Percentiles rank a stretch among this genome's conserved stretches.
phyloP scores from a whole-genome alignment of 2,797 vertebrate species.

The Astyanax mexicanus region DNA sequence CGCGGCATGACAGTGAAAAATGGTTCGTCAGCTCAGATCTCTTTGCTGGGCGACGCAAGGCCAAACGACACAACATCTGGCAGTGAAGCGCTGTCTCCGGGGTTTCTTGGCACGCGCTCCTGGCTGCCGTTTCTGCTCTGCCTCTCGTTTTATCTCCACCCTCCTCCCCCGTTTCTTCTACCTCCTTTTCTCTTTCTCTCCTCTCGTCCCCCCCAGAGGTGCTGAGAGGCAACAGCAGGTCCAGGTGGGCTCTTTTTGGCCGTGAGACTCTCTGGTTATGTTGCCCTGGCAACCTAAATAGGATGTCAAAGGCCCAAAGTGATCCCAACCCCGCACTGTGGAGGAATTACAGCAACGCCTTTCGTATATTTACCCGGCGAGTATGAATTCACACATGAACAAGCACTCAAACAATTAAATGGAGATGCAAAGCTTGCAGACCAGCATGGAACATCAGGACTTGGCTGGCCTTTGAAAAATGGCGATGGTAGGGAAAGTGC shows the following conservation, averaged over 20 bases:
- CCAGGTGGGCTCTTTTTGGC: constrained; percentile 46
- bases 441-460: constrained; percentile 1
- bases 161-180: constrained; percentile 31
- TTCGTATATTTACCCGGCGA: neutral
- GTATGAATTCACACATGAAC: constrained; percentile 9
- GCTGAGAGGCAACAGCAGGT: constrained; percentile 45
- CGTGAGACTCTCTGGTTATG: constrained; percentile 11
- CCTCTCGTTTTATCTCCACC: constrained; percentile 50
- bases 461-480: constrained; percentile 32
- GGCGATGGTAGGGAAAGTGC: neutral
- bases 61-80: constrained; percentile 69
- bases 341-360: constrained; percentile 1
- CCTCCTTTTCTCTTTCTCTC: constrained; percentile 16
- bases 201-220: constrained; percentile 51
- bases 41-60: constrained; percentile 59
- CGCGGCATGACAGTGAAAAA: constrained; percentile 68
- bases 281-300: constrained; percentile 46
- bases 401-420: constrained; percentile 8
- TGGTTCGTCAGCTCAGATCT: constrained; percentile 65
- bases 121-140: constrained; percentile 58
- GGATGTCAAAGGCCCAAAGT: constrained; percentile 28
- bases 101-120: constrained; percentile 62
- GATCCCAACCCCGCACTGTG: neutral
- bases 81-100: constrained; percentile 55
- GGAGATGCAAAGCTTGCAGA: neutral